Conservation (phyloP, 2,113 vertebrate species). For the Pantherophis guttatus region DNA sequence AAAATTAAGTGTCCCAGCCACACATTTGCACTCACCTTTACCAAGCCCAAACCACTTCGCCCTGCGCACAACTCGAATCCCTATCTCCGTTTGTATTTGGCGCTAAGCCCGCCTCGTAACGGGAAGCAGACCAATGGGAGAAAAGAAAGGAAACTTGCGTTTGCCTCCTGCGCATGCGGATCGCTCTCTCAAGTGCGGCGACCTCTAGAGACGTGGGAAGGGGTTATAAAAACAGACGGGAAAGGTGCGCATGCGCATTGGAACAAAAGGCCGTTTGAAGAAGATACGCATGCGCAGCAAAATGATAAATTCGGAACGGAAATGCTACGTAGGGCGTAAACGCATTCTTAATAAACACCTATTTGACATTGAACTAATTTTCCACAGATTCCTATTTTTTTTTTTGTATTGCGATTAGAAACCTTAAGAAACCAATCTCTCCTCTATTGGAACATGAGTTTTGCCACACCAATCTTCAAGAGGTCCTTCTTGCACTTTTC, state of each 20-base stretch:
- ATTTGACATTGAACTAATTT: too few species aligned
- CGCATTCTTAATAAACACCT: too few species aligned
- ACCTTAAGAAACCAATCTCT: neutral
- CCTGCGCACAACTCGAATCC: neutral
- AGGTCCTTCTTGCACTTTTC: too few species aligned
- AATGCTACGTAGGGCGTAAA: neutral
- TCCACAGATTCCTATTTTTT: neutral
- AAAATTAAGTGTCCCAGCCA: neutral
- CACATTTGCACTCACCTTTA: neutral
- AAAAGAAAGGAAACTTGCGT: neutral
- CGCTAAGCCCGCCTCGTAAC: neutral
- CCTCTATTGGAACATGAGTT: neutral
- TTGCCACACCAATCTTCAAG: neutral
- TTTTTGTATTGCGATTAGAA: neutral
- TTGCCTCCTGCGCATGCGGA: neutral
- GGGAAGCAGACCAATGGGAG: neutral
- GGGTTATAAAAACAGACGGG: too few species aligned
- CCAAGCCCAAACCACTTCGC: neutral
- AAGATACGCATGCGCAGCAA: neutral
- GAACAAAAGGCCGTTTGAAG: neutral
- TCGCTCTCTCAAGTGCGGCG: rapidly evolving
- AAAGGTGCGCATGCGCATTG: too few species aligned
- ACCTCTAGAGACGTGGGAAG: neutral
- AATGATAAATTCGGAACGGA: too few species aligned
- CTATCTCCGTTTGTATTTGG: constrained; percentile 1